Conservation (phyloP, 1,140 invertebrate genomes). For the Zophobas atratus region DNA sequence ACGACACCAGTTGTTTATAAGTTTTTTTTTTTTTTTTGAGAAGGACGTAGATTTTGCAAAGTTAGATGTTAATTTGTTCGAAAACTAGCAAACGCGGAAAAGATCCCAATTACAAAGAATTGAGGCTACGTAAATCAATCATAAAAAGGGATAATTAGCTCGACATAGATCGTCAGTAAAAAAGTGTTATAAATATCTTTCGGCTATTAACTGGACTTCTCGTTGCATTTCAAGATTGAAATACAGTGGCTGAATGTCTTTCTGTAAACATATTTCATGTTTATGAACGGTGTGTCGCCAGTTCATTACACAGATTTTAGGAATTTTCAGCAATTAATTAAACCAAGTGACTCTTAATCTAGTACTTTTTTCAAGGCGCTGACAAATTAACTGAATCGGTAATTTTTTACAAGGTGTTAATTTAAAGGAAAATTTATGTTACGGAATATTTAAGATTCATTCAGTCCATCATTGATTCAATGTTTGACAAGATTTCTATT, state of each 20-base stretch:
- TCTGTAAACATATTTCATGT: constrained; percentile 13
- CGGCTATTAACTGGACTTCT: not conserved
- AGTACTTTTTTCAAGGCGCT: not conserved
- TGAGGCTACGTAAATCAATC: constrained; percentile 6
- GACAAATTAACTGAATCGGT: no score
- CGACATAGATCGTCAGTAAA: no score
- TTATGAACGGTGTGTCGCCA: constrained; percentile 13
- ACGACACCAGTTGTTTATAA: not conserved
- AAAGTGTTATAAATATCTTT: not conserved
- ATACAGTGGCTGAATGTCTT: constrained; percentile 9
- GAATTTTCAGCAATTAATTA: constrained; percentile 32
- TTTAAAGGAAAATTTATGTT: no score
- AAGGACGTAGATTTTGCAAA: no score
- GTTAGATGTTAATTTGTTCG: not conserved
- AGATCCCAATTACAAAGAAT: constrained; percentile 14
- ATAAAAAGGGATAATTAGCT: constrained; percentile 27
- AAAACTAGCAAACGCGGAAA: constrained; percentile 12
- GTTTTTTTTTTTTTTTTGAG: not conserved
- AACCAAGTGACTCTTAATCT: constrained; percentile 1
- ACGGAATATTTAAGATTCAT: no score
- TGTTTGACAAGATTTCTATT: no score
- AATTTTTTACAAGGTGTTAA: not conserved
- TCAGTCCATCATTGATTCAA: no score
- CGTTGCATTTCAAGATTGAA: constrained; percentile 1
- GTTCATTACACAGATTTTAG: constrained; percentile 27